Evolutionary conservation across 2,797 vertebrate species (phyloP).

Genomic region (Darevskia nairensis): DNA sequence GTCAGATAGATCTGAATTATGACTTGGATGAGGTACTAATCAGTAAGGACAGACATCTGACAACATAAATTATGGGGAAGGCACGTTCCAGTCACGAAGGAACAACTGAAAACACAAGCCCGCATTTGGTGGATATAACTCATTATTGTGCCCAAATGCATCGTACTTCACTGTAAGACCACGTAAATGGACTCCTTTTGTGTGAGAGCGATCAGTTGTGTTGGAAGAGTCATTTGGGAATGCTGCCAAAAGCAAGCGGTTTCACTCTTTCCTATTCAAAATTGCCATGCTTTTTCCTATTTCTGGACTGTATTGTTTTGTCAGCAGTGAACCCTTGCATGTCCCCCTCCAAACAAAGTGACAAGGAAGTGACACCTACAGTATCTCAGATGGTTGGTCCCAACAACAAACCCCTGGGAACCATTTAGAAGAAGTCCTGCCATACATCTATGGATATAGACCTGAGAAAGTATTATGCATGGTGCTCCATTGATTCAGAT

Average conservation of each 20-base stretch:
- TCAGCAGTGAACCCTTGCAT: background rate
- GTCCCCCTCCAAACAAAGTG: background rate
- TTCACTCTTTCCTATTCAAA: background rate
- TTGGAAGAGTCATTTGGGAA: slow-evolving; percentile 25
- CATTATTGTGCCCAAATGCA: slow-evolving; percentile 56
- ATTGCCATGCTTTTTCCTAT: background rate
- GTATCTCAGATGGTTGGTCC: background rate
- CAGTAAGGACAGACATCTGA: slow-evolving; percentile 64
- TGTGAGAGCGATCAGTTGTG: slow-evolving; percentile 6
- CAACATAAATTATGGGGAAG: slow-evolving; percentile 59
- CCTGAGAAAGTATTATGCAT: background rate
- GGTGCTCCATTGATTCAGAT: background rate
- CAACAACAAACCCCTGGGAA: background rate
- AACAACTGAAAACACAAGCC: slow-evolving; percentile 64
- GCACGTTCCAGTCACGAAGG: slow-evolving; percentile 65
- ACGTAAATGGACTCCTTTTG: slow-evolving; percentile 15
- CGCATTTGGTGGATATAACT: slow-evolving; percentile 60
- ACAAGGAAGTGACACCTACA: background rate
- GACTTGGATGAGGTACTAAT: slow-evolving; percentile 65
- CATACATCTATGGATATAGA: background rate
- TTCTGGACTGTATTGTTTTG: background rate
- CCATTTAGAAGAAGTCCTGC: background rate
- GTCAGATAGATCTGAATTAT: slow-evolving; percentile 67
- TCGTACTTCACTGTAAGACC: slow-evolving; percentile 44
- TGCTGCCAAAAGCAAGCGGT: slow-evolving; percentile 49